A percentile compares a stretch with the other conserved stretches of the same genome.
phyloP scores from a whole-genome alignment of 1,140 invertebrate species.

The Dreissena rostriformis region DNA sequence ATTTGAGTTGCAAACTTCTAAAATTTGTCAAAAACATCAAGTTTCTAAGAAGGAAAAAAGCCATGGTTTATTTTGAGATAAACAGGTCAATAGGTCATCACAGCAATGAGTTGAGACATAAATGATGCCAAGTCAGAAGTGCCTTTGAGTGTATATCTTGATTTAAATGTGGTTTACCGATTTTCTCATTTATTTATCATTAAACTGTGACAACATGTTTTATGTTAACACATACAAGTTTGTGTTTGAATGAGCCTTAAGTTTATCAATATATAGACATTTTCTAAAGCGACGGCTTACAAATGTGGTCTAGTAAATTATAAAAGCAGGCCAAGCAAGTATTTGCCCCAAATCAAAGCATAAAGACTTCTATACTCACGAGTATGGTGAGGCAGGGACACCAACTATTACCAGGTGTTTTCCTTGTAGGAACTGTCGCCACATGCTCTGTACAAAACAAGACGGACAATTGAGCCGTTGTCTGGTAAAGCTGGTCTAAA shows the following conservation, averaged over 20 bases:
- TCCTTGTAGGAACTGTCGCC: constrained; percentile 42
- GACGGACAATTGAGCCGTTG: background rate
- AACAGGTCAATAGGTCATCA: too few relatives aligned
- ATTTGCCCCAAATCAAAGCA: background rate
- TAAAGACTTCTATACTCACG: constrained; percentile 32
- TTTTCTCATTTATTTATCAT: background rate
- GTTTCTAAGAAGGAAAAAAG: too few relatives aligned
- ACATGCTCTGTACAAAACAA: constrained; percentile 52
- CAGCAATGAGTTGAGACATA: too few relatives aligned
- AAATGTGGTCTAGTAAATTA: background rate
- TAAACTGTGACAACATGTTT: background rate
- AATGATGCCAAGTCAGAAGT: too few relatives aligned
- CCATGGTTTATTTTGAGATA: too few relatives aligned
- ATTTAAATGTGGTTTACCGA: too few relatives aligned
- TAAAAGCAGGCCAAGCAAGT: background rate
- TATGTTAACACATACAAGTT: too few relatives aligned
- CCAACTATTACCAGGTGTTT: constrained; percentile 51
- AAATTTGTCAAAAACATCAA: too few relatives aligned
- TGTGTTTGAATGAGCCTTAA: background rate
- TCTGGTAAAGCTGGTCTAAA: background rate
- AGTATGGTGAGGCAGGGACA: constrained; percentile 52
- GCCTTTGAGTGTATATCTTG: too few relatives aligned
- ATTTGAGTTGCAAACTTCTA: too few relatives aligned
- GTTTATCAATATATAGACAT: too few relatives aligned
- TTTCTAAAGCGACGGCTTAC: background rate